Percentiles rank a stretch among this genome's conserved stretches.
Conservation (phyloP, 2,113 vertebrate genomes). For the Oncorhynchus clarkii region DNA sequence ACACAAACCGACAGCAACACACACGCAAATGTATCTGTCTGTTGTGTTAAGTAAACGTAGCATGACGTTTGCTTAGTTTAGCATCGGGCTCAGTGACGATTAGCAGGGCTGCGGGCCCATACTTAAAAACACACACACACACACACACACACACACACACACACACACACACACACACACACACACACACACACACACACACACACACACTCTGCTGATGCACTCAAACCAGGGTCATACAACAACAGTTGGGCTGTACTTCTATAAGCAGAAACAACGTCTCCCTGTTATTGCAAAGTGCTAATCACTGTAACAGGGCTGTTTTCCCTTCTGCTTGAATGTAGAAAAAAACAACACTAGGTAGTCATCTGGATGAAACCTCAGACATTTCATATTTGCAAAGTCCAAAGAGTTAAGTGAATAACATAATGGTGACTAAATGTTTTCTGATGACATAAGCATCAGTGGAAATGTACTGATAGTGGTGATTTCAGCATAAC, state of each 20-base stretch:
- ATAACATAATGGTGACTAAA: slow-evolving; percentile 7
- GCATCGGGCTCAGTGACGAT: slow-evolving; percentile 26
- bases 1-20: too few relatives aligned
- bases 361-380: not conserved
- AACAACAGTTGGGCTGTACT: too few relatives aligned
- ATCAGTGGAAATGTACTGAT: slow-evolving; percentile 12
- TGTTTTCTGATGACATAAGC: not conserved
- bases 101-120: slow-evolving; percentile 9
- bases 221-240: not conserved
- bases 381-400: not conserved
- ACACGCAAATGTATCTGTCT: not conserved
- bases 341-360: too few relatives aligned
- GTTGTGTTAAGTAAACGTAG: slow-evolving; percentile 35
- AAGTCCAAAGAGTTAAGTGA: not conserved
- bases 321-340: too few relatives aligned
- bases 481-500: not conserved
- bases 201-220: not conserved
- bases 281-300: not conserved
- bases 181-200: not conserved
- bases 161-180: not conserved
- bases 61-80: slow-evolving; percentile 37
- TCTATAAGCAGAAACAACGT: not conserved
- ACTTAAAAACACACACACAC: slow-evolving; percentile 1
- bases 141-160: not conserved
- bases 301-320: too few relatives aligned